phyloP scores from a whole-genome alignment of 2,888 invertebrate genomes.

The Hirtodrosophila cameraria region DNA sequence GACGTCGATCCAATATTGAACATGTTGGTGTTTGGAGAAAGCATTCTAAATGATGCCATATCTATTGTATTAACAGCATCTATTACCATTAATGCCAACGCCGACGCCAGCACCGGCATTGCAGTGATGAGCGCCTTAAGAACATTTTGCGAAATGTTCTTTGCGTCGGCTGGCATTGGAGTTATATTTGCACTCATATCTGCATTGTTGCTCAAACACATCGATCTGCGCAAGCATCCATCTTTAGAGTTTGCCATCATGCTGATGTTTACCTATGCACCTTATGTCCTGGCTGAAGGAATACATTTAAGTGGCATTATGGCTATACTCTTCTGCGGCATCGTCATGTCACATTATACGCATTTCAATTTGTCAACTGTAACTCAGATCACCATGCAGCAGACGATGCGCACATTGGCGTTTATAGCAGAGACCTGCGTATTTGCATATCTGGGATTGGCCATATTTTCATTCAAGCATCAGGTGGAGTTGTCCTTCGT shows the following conservation, averaged over 20 bases:
- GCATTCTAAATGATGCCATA: constrained; percentile 96
- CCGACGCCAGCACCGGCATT: constrained; percentile 89
- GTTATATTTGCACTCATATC: constrained; percentile 97
- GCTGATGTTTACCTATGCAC: constrained; percentile 99
- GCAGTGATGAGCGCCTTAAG: constrained; percentile 95
- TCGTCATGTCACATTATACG: constrained; percentile 99
- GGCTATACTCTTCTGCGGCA: constrained; percentile 99
- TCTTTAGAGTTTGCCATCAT: constrained; percentile 99
- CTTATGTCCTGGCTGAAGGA: constrained; percentile 98
- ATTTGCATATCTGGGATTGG: constrained; percentile 95
- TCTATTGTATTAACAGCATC: constrained; percentile 98
- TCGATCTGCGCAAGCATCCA: constrained; percentile 98
- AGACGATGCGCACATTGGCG: constrained; percentile 97
- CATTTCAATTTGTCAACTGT: constrained; percentile 99
- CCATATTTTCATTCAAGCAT: constrained; percentile 94
- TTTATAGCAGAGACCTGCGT: constrained; percentile 99
- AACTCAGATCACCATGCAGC: constrained; percentile 99
- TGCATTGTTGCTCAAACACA: constrained; percentile 95
- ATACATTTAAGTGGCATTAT: constrained; percentile 98
- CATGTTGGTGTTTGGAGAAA: constrained; percentile 98
- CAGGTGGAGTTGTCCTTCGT: constrained; percentile 95
- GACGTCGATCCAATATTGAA: constrained; percentile 98
- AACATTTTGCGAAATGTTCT: constrained; percentile 98
- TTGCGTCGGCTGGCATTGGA: constrained; percentile 98
- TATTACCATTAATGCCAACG: constrained; percentile 88